These are phyloP conservation scores for Protodeltote pygarga DNA, from an alignment of 2,888 invertebrate species.

Conservation along the genomic window DNA sequence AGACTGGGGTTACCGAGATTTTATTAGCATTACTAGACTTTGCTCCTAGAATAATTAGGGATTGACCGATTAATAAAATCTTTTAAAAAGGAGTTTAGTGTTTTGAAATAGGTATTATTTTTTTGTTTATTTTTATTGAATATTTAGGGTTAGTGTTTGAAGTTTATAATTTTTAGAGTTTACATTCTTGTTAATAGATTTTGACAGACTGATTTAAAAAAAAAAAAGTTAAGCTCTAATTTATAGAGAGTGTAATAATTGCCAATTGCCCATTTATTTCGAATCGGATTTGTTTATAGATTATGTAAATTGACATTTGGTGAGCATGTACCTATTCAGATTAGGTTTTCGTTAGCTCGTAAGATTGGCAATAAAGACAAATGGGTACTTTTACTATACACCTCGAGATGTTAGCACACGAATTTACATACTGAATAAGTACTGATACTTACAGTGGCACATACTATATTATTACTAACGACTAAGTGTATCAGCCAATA, in stretches of 20 bases:
- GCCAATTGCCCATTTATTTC: constrained; percentile 22
- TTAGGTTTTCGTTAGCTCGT: constrained; percentile 24
- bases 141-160: constrained; percentile 15
- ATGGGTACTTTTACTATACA: neutral
- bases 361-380: neutral
- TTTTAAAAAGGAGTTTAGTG: constrained; percentile 11
- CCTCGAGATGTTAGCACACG: no score
- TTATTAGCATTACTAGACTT: constrained; percentile 45
- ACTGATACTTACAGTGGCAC: no score
- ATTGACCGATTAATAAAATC: constrained; percentile 22
- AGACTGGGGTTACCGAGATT: constrained; percentile 51
- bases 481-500: no score
- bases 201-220: no score
- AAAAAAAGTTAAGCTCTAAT: no score
- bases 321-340: constrained; percentile 15
- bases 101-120: no score
- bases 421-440: no score
- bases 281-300: constrained; percentile 18
- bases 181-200: no score
- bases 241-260: constrained; percentile 18
- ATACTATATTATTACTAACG: no score
- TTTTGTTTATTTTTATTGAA: no score
- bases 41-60: constrained; percentile 23
- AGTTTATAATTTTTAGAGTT: no score
- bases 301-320: constrained; percentile 22